Base-by-base conservation (phyloP, 1,140 invertebrate species). In the Vollenhovia emeryi region DNA sequence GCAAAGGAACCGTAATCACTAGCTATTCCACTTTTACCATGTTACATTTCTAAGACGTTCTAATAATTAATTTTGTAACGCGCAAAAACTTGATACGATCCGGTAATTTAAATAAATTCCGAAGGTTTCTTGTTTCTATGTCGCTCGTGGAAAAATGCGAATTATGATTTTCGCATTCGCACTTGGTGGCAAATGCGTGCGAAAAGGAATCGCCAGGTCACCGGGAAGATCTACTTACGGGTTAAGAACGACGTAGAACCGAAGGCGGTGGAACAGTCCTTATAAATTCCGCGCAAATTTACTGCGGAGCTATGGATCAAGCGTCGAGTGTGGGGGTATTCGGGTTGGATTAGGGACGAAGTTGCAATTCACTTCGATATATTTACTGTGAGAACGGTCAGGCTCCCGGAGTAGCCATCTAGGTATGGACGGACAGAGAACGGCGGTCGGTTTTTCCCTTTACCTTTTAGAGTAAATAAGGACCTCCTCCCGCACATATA, bases 331-430 rank as follows among this genome's bases (percentile, higher is more conserved):
- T 66, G 84, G 87, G 87, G 87, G 87, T 91, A 74, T 64, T 84
- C 83, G 86, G 87, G 88, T 92, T 84, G 93, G 93, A 93, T 93
- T 92, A 93, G 92, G 91, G 89, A 92, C 89, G 85, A 93, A 94
- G 91, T 94, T 94, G 94, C 94, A 95, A 94, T 94, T 95, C 94
- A 95, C 94, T 89, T 93, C 91, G 89, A 91, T 86, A 91, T 94
- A 95, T 95, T 95, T 95, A 95, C 92, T 93, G 94, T 95, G 94
- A 93, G 94, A 94, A 95, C 93, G 94, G 94, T 94, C 94, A 94
- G 94, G 85, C 88, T 88, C 60, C 60, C 64, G n/a, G 66, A 78
- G 69, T 57, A 80, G 57, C 74, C 86, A 73, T 75, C 86, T 73
- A 84, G 48, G 69, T 66, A 90, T 59, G 76, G 89, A 90, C 36